Evolutionary conservation across 2,797 vertebrate species (phyloP).

Genomic region (Prionace glauca): DNA sequence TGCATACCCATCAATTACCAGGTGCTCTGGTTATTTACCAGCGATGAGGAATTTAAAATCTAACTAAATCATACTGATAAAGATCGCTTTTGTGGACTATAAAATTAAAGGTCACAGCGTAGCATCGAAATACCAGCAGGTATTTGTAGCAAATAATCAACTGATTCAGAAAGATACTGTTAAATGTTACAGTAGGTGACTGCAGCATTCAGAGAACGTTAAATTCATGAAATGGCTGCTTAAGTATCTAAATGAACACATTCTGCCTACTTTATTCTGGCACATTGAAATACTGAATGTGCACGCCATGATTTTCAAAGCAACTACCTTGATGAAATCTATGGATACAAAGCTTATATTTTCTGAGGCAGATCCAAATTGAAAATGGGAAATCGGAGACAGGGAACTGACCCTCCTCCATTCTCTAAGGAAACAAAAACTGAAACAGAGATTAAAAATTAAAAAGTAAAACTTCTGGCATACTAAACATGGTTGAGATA

Average conservation of each 20-base stretch:
- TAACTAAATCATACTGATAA: constrained; percentile 12
- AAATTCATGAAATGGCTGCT: background rate
- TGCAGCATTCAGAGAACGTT: background rate
- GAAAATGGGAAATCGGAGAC: background rate
- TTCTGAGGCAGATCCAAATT: background rate
- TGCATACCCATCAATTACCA: background rate
- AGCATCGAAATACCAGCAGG: background rate
- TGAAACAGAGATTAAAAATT: too few species aligned
- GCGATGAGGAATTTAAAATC: background rate
- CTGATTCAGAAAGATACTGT: background rate
- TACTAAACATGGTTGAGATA: background rate
- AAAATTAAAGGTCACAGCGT: background rate
- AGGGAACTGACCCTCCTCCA: background rate
- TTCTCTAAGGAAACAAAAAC: too few species aligned
- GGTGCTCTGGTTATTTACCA: background rate
- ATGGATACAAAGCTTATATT: background rate
- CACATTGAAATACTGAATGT: background rate
- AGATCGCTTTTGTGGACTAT: background rate
- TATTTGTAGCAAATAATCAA: background rate
- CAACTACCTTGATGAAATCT: background rate
- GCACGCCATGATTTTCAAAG: background rate
- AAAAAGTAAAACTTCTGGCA: background rate
- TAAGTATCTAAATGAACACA: background rate
- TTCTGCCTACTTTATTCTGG: background rate
- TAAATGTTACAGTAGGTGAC: background rate